Base-by-base conservation (phyloP, 1,140 invertebrate species). In the Hesperophylax magnus region DNA sequence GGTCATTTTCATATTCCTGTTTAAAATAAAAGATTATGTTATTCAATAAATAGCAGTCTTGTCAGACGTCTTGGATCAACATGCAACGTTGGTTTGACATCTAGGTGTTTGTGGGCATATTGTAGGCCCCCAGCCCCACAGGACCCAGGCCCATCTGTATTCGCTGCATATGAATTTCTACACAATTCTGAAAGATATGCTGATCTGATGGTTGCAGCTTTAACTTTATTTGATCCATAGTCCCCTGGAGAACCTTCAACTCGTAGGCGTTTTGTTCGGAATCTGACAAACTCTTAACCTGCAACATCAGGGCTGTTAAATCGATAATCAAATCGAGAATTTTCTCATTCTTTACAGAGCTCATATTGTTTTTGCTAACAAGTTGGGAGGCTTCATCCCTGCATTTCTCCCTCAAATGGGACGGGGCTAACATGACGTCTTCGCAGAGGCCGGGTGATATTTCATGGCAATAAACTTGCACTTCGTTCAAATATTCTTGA, bases 101-200 rank as follows among this genome's bases (percentile, higher is more conserved):
- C 31, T 80, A 75, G 27, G 22, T 54, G 22, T 76, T 65, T 20
- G 56, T 18, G 17, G 60, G 53, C 61, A 77, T 72, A 47, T 47
- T 47, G 52, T 77, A 81, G 5, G 67, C n/a, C 34, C 65, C 76
- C 39, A 81, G 24, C 15, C 67, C 69, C 9, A 74, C 56, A 7
- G 94, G 93, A 82, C 94, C 95, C 56, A 97, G 89, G 63, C 96
- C 95, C 86, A 95, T 92, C 87, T 97, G 96, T 85, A 98, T 98
- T 86, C 97, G 95, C 86, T 97, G 96, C 91, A 98, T 95, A 84
- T 98, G 97, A 83, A 97, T 93, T 89, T 98, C 97, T 15, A 99
- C 94, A 86, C 93, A 93, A 89, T 96, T 97, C 88, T 97, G 96
- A 90, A 98, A 99, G 27, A 94, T 91, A 85, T 93, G 93, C 81